Evolutionary conservation across 2,888 invertebrate species (phyloP), one percentile per base, ranked within the genome.

Genomic region (Epinotia bilunana): DNA sequence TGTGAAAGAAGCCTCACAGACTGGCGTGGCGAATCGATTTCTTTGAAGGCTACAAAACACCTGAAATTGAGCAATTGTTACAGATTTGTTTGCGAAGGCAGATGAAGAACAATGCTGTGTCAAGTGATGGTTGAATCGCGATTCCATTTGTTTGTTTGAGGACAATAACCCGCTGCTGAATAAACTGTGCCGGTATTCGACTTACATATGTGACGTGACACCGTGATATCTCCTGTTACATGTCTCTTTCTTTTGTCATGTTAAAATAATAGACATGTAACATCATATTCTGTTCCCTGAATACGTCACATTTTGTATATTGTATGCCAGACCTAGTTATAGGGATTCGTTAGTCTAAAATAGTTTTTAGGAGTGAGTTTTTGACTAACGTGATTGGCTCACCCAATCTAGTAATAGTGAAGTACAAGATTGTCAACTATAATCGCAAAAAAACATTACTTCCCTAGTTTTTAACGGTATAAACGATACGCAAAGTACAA

Each of bases 1-100:
- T 69, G 60, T 46, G 58, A 69, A 55, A 67, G 69, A 69, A 69
- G 69, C 69, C 69, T 69, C 69, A 60, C 69, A 46, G 69, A 69
- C 43, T 60, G 16, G 58, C 28, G 69, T 46, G 58, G 23, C 69
- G 43, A 60, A 69, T 69, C 69, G 69, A 69, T 60, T 69, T 60
- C 58, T 43, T 58, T 28, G 69, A 69, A 69, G 69, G 58, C 69
- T 69, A 20, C 58, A 58, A 53, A 62, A 20, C 11, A 71, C 33
- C 33, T 53, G 46, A 23, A 61, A 69, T 69, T 69, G 69, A 58
- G 46, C 46, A 28, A 60, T 58, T 69, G 58, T 69, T 69, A 69
- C 58, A 69, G 69, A 69, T 69, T 60, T 60, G 58, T 69, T 46
- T 46, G 43, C 58, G 46, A 43, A 69, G 69, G 20, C 13, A 68